Base-by-base conservation (phyloP, 2,797 vertebrate genomes). In the Tangara arthus region DNA sequence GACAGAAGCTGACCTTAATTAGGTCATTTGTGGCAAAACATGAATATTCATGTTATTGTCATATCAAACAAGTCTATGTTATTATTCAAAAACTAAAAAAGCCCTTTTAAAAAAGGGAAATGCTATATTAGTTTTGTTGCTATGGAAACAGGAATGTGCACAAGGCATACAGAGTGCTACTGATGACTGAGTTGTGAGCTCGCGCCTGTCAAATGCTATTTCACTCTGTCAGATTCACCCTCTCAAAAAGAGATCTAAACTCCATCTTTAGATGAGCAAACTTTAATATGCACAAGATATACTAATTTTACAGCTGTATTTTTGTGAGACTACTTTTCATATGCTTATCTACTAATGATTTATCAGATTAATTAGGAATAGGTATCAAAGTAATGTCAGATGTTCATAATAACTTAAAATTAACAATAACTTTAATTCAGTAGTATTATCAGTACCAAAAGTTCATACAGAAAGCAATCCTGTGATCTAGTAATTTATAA, bases 71-170 rank as follows among this genome's bases (percentile, higher is more conserved):
- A 88, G 14, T n/a, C 79, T 66, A 37, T 37, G 12, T 37, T 91
- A 83, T 28, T 26, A 85, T 23, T 65, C 15, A 70, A 94, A 87
- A 71, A 21, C 8, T 52, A 3, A 15, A 87, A 41, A 75, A 46
- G 42, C 63, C 39, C 17, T n/a, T 85, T 69, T 50, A 61, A 78
- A 42, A 80, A 82, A 55, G 35, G 27, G 35, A 82, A 91, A 89
- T 49, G 59, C 44, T 90, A 59, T 76, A 78, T 37, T 90, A 52
- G 79, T 66, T 86, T 76, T 86, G 89, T 79, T 94, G 50, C 89
- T 90, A 82, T 86, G 73, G 94, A 86, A 94, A 96, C 65, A 65
- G 52, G 34, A 94, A 63, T 39, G 50, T 72, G 72, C 59, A 86
- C 35, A 85, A 90, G 68, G 64, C 7, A 0, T 66, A 78, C 5